Percentiles rank a stretch among this genome's conserved stretches.
phyloP scores from a whole-genome alignment of 2,113 vertebrate species.

The Diphyllodes magnificus region DNA sequence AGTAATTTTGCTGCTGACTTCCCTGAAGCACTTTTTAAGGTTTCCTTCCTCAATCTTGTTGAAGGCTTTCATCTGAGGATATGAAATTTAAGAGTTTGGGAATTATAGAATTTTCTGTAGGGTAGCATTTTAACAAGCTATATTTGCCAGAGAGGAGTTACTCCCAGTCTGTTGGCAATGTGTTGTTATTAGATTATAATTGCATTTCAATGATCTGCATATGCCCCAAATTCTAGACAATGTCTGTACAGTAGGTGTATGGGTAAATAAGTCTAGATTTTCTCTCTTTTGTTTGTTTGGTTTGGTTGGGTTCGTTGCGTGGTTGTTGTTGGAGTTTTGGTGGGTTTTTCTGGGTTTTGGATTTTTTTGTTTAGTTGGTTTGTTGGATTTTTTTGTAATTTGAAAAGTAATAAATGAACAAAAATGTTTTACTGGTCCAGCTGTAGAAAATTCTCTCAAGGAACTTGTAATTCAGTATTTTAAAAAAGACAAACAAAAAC shows the following conservation, averaged over 20 bases:
- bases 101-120: background rate
- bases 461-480: background rate
- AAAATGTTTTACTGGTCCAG: background rate
- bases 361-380: background rate
- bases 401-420: background rate
- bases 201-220: background rate
- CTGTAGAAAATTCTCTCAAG: background rate
- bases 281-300: background rate
- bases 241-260: background rate
- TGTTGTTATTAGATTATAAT: background rate
- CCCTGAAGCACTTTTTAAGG: background rate
- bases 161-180: background rate
- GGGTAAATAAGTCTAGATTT: background rate
- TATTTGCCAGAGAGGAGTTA: background rate
- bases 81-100: background rate
- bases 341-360: background rate
- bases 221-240: background rate
- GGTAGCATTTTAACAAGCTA: background rate
- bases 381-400: background rate
- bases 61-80: background rate
- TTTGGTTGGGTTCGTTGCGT: background rate
- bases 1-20: constrained; percentile 19
- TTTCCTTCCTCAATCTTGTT: constrained; percentile 20
- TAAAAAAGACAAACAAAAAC: background rate
- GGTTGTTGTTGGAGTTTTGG: background rate